Conservation (phyloP, 2,888 invertebrate species). For the Mythimna loreyi region DNA sequence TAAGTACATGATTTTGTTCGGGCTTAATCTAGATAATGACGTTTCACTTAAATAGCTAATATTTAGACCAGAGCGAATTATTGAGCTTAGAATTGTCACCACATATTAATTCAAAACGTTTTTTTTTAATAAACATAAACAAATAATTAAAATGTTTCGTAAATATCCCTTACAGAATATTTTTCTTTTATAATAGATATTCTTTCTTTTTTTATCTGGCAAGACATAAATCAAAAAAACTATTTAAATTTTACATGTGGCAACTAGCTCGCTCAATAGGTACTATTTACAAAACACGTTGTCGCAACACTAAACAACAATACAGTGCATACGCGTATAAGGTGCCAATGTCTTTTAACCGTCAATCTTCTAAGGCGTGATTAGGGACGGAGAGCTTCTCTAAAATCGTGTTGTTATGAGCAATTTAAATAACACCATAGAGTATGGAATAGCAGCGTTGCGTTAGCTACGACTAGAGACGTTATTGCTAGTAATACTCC, state of each 20-base stretch:
- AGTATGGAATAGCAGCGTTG: neutral
- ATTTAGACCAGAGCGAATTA: constrained; percentile 42
- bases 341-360: constrained; percentile 45
- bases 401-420: constrained; percentile 5
- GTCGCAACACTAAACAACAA: constrained; percentile 28
- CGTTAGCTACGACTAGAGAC: neutral
- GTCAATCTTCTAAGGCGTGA: constrained; percentile 32
- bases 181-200: too few species aligned
- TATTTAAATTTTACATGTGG: constrained; percentile 16
- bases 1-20: constrained; percentile 57
- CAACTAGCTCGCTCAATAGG: constrained; percentile 20
- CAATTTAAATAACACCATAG: constrained; percentile 13
- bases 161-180: too few species aligned
- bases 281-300: constrained; percentile 31
- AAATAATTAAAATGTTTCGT: neutral
- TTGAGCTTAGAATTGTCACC: constrained; percentile 42
- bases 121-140: neutral
- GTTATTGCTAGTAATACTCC: neutral
- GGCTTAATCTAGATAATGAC: constrained; percentile 38
- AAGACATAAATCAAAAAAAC: constrained; percentile 10
- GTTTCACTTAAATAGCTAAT: constrained; percentile 46
- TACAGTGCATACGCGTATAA: constrained; percentile 39
- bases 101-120: neutral
- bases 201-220: constrained; percentile 8
- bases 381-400: constrained; percentile 2